phyloP scores from a whole-genome alignment of 1,140 invertebrate species.

The Drosophila paulistorum region DNA sequence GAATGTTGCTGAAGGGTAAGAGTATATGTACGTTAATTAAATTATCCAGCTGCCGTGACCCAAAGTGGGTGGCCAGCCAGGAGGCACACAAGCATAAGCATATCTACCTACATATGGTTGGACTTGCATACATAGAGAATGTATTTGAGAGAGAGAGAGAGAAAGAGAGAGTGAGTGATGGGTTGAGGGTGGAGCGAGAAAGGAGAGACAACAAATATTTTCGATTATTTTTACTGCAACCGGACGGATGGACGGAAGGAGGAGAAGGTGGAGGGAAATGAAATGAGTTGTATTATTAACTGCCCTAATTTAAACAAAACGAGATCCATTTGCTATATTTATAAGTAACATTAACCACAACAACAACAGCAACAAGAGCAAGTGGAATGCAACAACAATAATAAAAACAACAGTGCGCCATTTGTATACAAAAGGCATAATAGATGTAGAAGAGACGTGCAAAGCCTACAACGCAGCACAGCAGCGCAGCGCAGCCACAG shows the following conservation, averaged over 20 bases:
- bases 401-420: constrained; percentile 56
- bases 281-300: constrained; percentile 44
- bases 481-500: too few species aligned
- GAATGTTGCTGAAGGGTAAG: constrained; percentile 9
- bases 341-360: constrained; percentile 32
- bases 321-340: constrained; percentile 64
- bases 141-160: background rate
- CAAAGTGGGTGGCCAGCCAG: constrained; percentile 2
- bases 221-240: constrained; percentile 44
- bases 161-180: too few species aligned
- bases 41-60: constrained; percentile 52
- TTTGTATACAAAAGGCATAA: constrained; percentile 66
- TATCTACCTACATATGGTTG: background rate
- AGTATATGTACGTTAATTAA: constrained; percentile 57
- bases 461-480: constrained; percentile 22
- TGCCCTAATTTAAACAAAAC: constrained; percentile 35
- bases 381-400: constrained; percentile 66
- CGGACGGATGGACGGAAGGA: background rate
- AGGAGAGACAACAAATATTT: constrained; percentile 26
- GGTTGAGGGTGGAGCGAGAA: too few species aligned
- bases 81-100: constrained; percentile 6
- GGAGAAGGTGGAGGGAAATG: background rate
- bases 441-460: constrained; percentile 39
- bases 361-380: constrained; percentile 46
- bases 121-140: background rate